Evolutionary conservation across 2,888 invertebrate species (phyloP).

Genomic region (Eucera pruinosa): DNA sequence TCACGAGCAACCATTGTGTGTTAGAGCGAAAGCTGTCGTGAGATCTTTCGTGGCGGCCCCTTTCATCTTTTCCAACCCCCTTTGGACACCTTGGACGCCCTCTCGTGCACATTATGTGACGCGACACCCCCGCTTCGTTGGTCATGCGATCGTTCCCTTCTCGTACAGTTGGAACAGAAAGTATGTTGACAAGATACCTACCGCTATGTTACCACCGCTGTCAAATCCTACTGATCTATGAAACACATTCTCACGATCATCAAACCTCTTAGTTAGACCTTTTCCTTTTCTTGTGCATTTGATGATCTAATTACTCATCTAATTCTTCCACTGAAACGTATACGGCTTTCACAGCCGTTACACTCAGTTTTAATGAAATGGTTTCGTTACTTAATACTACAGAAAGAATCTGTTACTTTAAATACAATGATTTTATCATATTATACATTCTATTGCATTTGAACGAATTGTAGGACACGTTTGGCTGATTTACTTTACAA

Average conservation of each 20-base stretch:
- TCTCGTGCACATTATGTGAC: constrained; percentile 70
- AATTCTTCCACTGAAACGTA: too few species aligned
- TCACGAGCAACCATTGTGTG: constrained; percentile 80
- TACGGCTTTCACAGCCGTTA: too few species aligned
- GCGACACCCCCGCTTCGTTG: constrained; percentile 66
- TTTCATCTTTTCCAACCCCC: constrained; percentile 81
- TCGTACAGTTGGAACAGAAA: constrained; percentile 19
- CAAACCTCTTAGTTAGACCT: not conserved
- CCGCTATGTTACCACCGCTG: constrained; percentile 34
- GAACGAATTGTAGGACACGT: too few species aligned
- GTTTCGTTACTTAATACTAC: too few species aligned
- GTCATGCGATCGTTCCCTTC: constrained; percentile 28
- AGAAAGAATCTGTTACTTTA: too few species aligned
- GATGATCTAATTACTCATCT: not conserved
- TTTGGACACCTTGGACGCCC: constrained; percentile 63
- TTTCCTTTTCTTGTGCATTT: too few species aligned
- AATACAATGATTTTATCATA: too few species aligned
- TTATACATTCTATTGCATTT: too few species aligned
- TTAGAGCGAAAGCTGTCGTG: constrained; percentile 77
- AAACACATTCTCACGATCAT: constrained; percentile 26
- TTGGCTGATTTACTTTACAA: too few species aligned
- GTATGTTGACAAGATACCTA: constrained; percentile 50
- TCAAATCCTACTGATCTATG: not conserved
- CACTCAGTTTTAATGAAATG: too few species aligned
- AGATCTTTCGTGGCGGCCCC: constrained; percentile 80